Percentiles rank a stretch among this genome's conserved stretches.
Conservation (phyloP, 2,113 vertebrate species). For the Coreoperca whiteheadi region DNA sequence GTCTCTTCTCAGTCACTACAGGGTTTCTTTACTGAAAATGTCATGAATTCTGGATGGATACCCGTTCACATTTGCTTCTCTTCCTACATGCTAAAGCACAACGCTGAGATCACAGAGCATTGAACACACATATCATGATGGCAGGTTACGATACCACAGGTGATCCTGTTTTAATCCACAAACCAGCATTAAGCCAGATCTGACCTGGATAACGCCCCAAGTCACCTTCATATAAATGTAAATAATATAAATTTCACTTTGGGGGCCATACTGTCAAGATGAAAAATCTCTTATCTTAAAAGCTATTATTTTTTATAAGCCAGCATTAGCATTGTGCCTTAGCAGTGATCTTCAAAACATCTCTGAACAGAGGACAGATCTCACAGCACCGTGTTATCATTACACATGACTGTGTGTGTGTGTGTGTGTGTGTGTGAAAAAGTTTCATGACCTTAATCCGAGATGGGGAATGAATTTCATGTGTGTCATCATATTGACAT, state of each 20-base stretch:
- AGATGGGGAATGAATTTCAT: slow-evolving; percentile 34
- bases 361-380: slow-evolving; percentile 23
- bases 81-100: slow-evolving; percentile 37
- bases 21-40: slow-evolving; percentile 50
- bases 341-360: slow-evolving; percentile 27
- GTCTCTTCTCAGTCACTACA: slow-evolving; percentile 15
- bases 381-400: slow-evolving; percentile 23
- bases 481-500: neutral
- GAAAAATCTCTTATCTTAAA: neutral
- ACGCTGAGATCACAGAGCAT: slow-evolving; percentile 56
- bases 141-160: neutral
- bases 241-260: neutral
- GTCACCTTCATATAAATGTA: neutral
- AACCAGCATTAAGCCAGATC: neutral
- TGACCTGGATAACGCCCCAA: neutral
- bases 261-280: neutral
- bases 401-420: slow-evolving; percentile 28
- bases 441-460: slow-evolving; percentile 45
- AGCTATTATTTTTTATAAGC: neutral
- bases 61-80: slow-evolving; percentile 25
- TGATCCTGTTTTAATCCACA: slow-evolving; percentile 9
- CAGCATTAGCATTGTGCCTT: neutral
- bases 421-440: slow-evolving; percentile 4
- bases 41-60: slow-evolving; percentile 47
- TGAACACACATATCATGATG: slow-evolving; percentile 14